Conservation (phyloP, 2,113 vertebrate species). For the Arenaria interpres region DNA sequence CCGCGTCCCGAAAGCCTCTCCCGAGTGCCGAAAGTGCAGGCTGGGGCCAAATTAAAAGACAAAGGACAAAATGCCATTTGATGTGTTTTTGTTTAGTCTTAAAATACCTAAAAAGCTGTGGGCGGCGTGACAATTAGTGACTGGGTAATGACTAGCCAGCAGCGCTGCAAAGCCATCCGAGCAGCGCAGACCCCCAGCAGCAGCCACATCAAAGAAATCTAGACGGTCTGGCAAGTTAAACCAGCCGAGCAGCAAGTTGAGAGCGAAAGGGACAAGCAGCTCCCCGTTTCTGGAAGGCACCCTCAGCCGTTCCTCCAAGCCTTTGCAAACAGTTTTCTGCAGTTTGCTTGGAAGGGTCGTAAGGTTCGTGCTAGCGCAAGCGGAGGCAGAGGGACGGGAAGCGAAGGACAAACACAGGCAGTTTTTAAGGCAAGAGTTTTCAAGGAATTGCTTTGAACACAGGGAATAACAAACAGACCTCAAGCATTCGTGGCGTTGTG, state of each 20-base stretch:
- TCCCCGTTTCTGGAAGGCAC: background rate
- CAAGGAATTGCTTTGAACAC: background rate
- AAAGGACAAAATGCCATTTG: background rate
- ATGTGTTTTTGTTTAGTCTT: background rate
- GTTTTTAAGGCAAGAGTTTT: background rate
- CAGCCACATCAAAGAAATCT: background rate
- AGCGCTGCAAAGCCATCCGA: background rate
- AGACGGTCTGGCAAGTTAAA: background rate
- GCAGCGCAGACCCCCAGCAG: background rate
- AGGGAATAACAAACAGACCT: constrained; percentile 21
- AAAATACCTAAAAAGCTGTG: background rate
- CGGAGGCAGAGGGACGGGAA: background rate
- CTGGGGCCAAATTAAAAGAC: background rate
- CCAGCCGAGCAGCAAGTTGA: background rate
- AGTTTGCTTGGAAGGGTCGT: background rate
- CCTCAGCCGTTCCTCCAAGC: background rate
- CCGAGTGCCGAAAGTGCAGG: background rate
- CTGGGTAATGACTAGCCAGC: background rate
- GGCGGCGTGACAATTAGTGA: background rate
- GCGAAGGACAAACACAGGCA: rapidly evolving
- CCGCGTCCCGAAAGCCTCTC: background rate
- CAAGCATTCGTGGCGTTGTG: background rate
- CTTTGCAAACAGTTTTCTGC: background rate
- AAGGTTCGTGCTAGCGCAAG: background rate
- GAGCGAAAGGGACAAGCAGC: background rate